phyloP scores from a whole-genome alignment of 2,797 vertebrate genomes.

The Otolemur crassicaudatus region DNA sequence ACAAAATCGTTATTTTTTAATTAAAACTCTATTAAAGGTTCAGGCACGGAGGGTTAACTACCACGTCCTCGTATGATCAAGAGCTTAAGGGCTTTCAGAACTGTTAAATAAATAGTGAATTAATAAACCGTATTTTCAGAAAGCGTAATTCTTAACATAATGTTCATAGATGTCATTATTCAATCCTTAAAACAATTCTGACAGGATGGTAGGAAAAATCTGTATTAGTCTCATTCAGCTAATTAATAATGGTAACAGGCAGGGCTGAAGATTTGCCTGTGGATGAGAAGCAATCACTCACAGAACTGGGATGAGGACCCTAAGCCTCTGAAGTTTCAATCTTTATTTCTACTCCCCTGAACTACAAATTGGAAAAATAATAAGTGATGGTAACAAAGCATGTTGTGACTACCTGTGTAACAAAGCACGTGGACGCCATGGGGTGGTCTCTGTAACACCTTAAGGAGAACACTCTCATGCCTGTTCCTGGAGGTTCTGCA shows the following conservation, averaged over 20 bases:
- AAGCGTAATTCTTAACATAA: background rate
- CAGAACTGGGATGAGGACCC: background rate
- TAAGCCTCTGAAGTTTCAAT: background rate
- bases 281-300: background rate
- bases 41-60: background rate
- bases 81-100: background rate
- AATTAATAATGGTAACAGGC: background rate
- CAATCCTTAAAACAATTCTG: background rate
- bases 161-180: background rate
- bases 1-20: background rate
- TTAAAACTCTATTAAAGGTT: conserved; percentile 1
- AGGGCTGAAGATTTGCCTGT: background rate
- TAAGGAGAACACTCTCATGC: background rate
- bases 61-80: background rate
- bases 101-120: background rate
- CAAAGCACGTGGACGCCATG: background rate
- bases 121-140: background rate
- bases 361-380: background rate
- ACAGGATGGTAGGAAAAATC: background rate
- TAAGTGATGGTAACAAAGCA: background rate
- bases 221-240: background rate
- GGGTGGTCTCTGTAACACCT: background rate
- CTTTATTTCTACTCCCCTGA: background rate
- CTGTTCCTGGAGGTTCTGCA: background rate
- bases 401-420: background rate